phyloP scores from a whole-genome alignment of 2,797 vertebrate species.

The Clarias pachynema region DNA sequence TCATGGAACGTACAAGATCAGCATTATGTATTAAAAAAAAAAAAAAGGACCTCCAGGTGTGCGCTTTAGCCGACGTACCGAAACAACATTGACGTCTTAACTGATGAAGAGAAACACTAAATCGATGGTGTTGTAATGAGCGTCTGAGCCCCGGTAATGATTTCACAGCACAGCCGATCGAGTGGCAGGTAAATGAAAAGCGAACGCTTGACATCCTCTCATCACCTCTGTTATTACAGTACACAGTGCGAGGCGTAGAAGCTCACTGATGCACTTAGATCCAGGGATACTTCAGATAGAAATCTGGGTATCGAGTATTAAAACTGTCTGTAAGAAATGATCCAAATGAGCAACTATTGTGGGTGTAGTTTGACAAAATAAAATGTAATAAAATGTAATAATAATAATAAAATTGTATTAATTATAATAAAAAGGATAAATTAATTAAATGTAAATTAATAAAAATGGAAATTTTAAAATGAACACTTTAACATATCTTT shows the following conservation, averaged over 20 bases:
- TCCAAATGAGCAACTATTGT: background rate
- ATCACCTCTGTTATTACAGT: conserved; percentile 11
- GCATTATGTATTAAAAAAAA: background rate
- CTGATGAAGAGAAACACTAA: conserved; percentile 38
- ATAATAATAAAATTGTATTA: too few relatives aligned
- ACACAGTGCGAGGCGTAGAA: background rate
- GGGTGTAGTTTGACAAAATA: too few relatives aligned
- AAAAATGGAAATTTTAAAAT: too few relatives aligned
- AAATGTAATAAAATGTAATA: too few relatives aligned
- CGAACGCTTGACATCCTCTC: conserved; percentile 4
- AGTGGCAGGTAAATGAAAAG: conserved; percentile 1
- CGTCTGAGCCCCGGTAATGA: conserved; percentile 23
- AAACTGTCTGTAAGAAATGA: background rate
- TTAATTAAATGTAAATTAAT: too few relatives aligned
- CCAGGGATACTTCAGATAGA: background rate
- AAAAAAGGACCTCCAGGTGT: too few relatives aligned
- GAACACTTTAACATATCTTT: too few relatives aligned
- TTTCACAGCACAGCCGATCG: conserved; percentile 1
- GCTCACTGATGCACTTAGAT: background rate
- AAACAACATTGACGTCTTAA: conserved; percentile 23
- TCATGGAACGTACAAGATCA: background rate
- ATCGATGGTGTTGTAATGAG: conserved; percentile 26
- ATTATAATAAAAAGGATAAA: too few relatives aligned
- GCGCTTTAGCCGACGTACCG: background rate
- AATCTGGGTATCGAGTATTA: background rate